Conservation (phyloP, 2,113 vertebrate genomes). For the Alethe diademata region DNA sequence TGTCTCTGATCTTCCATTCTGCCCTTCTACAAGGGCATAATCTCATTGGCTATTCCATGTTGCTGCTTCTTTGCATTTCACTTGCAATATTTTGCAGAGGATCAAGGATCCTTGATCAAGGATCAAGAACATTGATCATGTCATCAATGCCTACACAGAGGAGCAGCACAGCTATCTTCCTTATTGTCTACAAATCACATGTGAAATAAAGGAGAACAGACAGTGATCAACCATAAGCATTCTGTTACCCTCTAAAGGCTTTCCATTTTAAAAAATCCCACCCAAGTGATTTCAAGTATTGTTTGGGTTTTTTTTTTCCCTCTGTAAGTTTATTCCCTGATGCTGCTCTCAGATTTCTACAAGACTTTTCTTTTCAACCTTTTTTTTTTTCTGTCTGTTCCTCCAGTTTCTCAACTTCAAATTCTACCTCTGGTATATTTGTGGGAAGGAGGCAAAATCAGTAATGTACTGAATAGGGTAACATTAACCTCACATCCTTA, state of each 20-base stretch:
- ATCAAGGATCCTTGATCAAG: neutral
- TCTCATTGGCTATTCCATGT: neutral
- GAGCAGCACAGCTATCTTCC: neutral
- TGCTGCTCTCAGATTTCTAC: neutral
- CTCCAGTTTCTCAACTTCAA: neutral
- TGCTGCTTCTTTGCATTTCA: neutral
- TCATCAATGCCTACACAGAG: neutral
- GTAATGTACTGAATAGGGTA: neutral
- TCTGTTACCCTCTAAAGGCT: neutral
- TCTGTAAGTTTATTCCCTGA: neutral
- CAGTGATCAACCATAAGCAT: neutral
- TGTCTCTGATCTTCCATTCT: neutral
- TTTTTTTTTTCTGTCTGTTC: neutral
- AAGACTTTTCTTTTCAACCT: neutral
- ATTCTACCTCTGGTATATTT: neutral
- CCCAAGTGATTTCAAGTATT: neutral
- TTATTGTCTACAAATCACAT: neutral
- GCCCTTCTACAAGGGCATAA: neutral
- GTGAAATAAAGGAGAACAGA: neutral
- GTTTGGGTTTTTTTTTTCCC: neutral
- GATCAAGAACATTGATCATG: no score
- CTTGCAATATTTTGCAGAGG: neutral
- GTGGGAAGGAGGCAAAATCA: neutral
- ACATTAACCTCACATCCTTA: neutral
- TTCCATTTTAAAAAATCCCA: neutral